Base-by-base conservation (phyloP, 2,797 vertebrate genomes). In the Coendou prehensilis region DNA sequence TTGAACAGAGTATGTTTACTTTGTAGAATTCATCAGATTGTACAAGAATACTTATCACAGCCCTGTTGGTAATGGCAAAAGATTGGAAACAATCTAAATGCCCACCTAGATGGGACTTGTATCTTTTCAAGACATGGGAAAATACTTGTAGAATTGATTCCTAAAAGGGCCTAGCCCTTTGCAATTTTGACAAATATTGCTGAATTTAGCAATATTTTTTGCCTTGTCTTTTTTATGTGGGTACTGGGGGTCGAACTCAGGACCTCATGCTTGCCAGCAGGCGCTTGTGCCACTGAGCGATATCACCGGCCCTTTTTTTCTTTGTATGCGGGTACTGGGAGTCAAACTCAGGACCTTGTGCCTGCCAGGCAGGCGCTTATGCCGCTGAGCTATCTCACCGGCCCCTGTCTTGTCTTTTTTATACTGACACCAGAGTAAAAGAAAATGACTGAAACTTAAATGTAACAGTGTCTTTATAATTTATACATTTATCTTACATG, bases 1-100 rank as follows among this genome's bases (percentile, higher is more conserved):
- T 92, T 92, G 63, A 94, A 59, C 78, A 81, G 50, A 28, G 22
- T 76, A 45, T 86, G 41, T 91, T 91, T 93, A 59, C 54, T 91
- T 91, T 81, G 37, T 37, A 63, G 67, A 90, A 81, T 76, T 75
- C 33, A 83, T 80, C 26, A 59, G 15, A 79, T 37, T 67, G 4
- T 59, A n/a, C 6, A 82, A 80, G 37, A 76, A 56, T 80, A 89
- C 71, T 91, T 52, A 64, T 61, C 4, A 0, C 15, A 83, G 54
- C 28, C 22, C 85, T 90, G 57, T 76, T 3, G 63, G 5, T 87
- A 81, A 71, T 61, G 76, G 63, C 64, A 75, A 71, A 93, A 61
- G 79, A 54, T 15, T 4, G 13, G 67, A 47, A 84, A 45, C 4
- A 57, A 57, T 91, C 63, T 57, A 56, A 83, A 64, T 76, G 64